Evolutionary conservation across 2,113 vertebrate genomes (phyloP).

Genomic region (Synodontis membranacea): DNA sequence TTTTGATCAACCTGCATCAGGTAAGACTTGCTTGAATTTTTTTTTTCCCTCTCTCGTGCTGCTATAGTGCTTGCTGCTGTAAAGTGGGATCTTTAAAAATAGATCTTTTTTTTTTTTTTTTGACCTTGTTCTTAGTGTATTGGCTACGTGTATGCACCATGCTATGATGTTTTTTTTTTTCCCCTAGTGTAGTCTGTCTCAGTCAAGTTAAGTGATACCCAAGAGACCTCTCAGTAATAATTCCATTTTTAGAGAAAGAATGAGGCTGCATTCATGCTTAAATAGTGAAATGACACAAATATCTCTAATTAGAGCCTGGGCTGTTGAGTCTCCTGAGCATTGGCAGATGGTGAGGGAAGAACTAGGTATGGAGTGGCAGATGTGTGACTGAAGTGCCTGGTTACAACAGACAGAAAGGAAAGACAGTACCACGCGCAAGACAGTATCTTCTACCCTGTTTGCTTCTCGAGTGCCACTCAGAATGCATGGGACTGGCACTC

Average conservation of each 20-base stretch:
- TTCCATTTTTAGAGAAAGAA: neutral
- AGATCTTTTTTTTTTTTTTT: neutral
- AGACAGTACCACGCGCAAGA: slow-evolving; percentile 21
- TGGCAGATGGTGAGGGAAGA: slow-evolving; percentile 14
- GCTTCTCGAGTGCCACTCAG: slow-evolving; percentile 35
- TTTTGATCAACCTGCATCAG: slow-evolving; percentile 80
- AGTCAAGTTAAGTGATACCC: slow-evolving; percentile 30
- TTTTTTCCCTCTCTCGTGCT: neutral
- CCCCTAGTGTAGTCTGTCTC: neutral
- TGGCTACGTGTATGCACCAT: neutral
- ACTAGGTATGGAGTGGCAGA: slow-evolving; percentile 7
- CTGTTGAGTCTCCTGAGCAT: slow-evolving; percentile 43
- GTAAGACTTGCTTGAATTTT: slow-evolving; percentile 61
- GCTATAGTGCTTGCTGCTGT: neutral
- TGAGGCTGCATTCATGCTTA: slow-evolving; percentile 16
- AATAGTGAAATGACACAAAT: slow-evolving; percentile 37
- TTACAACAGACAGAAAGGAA: slow-evolving; percentile 27
- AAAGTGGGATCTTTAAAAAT: neutral
- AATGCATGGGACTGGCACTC: slow-evolving; percentile 6
- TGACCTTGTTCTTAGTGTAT: neutral
- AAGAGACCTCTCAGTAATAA: slow-evolving; percentile 11
- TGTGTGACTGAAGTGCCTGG: neutral
- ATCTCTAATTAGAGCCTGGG: slow-evolving; percentile 44
- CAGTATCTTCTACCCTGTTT: slow-evolving; percentile 17
- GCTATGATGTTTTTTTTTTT: slow-evolving; percentile 3